Base-by-base conservation (phyloP, 2,888 invertebrate genomes). In the Cephus nigrinus region DNA sequence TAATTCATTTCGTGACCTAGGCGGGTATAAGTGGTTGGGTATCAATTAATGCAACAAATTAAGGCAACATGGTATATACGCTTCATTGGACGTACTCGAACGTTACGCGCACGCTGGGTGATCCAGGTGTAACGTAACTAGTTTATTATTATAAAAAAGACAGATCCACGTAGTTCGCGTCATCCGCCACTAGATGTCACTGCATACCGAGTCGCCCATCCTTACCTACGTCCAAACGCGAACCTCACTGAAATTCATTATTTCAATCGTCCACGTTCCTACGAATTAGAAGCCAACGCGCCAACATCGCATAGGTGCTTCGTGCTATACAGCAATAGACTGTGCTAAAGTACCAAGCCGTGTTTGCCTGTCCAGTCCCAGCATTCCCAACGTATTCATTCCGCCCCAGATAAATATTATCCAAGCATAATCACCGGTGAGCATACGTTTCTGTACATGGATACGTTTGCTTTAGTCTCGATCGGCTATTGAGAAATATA, bases 41-140 rank as follows among this genome's bases (percentile, higher is more conserved):
- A 88, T 88, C 87, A 87, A 88, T 88, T 88, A 35, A 35, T 35
- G 35, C 35, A 35, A 87, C 83, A 85, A 88, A 88, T 88, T 88
- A 88, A 87, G 85, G 86, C 85, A 85, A 83, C 83, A 80, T 80
- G 80, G 80, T 83, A 80, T 86, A 84, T 83, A 85, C 85, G 86
- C 84, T 84, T 84, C 83, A 87, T 88, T 88, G 86, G 83, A 84
- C 83, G 86, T 87, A 88, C 88, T 82, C 82, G 80, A 76, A 79
- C 74, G 78, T 75, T 78, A 80, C 80, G 77, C 55, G 32, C 32
- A 73, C 73, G 34, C 36, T 55, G 0, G 2, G 9, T 23, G 23
- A 55, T 9, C 23, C 55, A 55, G 9, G 23, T 55, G 23, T 23
- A 55, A 15, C 5, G 23, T 40, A 40, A 40, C 15, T 40, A 40